Conservation (phyloP, 2,888 invertebrate species). For the Eupithecia dodoneata region DNA sequence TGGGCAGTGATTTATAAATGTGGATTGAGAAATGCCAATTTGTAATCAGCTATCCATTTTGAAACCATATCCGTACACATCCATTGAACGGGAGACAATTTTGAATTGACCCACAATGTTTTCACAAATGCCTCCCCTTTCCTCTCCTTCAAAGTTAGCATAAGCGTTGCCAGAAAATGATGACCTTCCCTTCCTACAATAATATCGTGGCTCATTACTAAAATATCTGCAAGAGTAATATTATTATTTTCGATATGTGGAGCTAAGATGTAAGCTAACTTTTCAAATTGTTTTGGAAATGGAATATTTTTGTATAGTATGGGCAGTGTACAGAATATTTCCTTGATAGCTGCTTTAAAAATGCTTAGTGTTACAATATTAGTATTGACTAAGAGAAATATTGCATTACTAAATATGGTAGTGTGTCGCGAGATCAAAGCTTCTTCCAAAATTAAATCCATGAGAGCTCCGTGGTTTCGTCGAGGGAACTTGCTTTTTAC, state of each 20-base stretch:
- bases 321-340: not conserved
- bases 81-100: conserved; percentile 70
- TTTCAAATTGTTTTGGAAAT: not conserved
- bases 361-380: not conserved
- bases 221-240: not conserved
- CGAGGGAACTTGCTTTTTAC: not conserved
- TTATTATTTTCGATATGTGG: not conserved
- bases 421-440: not conserved
- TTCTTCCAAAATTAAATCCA: not conserved
- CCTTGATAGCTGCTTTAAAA: not conserved
- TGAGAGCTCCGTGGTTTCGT: not conserved
- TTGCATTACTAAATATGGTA: not conserved
- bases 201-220: not conserved
- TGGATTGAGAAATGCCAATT: not conserved
- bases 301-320: not conserved
- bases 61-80: conserved; percentile 72
- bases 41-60: conserved; percentile 54
- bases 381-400: not conserved
- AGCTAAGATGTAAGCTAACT: not conserved
- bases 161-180: not conserved
- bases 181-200: not conserved
- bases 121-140: conserved; percentile 74
- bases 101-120: conserved; percentile 74
- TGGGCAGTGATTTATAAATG: not conserved
- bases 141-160: conserved; percentile 50